Evolutionary conservation across 1,140 invertebrate genomes (phyloP).

Genomic region (Camponotus pennsylvanicus): DNA sequence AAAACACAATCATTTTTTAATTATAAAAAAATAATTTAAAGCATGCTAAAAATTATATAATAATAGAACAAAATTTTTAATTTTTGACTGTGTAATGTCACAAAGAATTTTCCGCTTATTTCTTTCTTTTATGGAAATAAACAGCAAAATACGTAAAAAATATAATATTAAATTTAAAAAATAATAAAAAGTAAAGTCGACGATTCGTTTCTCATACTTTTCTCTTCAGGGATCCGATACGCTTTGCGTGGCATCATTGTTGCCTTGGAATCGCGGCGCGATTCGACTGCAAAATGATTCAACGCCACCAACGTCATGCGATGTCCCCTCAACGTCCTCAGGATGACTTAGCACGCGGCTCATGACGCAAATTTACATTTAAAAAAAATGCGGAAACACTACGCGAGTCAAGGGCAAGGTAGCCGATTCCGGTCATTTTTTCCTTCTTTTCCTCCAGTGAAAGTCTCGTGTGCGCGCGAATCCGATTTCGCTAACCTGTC

Average conservation of each 20-base stretch:
- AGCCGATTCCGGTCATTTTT: not conserved
- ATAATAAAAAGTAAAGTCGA: not conserved
- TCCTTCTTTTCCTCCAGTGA: not conserved
- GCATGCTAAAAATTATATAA: too few relatives aligned
- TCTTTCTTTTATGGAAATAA: not conserved
- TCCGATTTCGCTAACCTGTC: not conserved
- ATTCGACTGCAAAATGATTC: slow-evolving; percentile 65
- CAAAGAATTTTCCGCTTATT: not conserved
- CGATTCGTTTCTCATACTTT: not conserved
- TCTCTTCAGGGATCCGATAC: slow-evolving; percentile 27
- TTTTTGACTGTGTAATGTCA: not conserved
- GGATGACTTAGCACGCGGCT: slow-evolving; percentile 29
- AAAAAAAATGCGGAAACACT: slow-evolving; percentile 67
- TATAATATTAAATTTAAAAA: not conserved
- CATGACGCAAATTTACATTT: slow-evolving; percentile 54
- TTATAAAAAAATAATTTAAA: not conserved
- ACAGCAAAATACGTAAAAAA: not conserved
- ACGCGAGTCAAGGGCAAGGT: slow-evolving; percentile 21
- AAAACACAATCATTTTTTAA: not conserved
- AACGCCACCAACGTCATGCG: slow-evolving; percentile 39
- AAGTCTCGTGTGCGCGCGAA: not conserved
- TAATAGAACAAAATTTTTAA: not conserved
- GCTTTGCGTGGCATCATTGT: slow-evolving; percentile 47
- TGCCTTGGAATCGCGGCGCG: slow-evolving; percentile 47
- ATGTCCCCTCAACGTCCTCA: slow-evolving; percentile 59